Base-by-base conservation (phyloP, 2,888 invertebrate genomes). In the Melanargia galathea region DNA sequence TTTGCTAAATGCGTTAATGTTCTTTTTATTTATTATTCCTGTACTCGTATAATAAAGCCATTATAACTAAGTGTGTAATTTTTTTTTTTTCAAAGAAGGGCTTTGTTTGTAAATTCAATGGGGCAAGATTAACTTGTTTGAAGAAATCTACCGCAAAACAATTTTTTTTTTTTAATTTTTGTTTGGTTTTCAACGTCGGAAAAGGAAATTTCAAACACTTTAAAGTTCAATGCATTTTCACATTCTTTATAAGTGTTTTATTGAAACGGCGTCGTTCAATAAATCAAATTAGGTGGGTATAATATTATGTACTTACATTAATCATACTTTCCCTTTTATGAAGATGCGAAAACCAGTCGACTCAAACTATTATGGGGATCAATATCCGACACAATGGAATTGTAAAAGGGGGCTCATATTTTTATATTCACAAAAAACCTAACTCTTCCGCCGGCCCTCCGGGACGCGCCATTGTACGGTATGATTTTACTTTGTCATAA, bases 401-500 rank as follows among this genome's bases (percentile, higher is more conserved):
- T 87, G 87, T 90, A 89, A 88, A 90, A 87, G 86, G 89, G 90
- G 90, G 89, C 88, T 88, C 90, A 86, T 88, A 89, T 91, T 91
- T 90, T 90, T 83, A 89, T 89, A 90, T 90, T 90, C 90, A 88
- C 84, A 87, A 90, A 73, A 87, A 70, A 87, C 86, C 82, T 83
- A 89, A 90, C 90, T 88, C 89, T 90, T 89, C 86, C 82, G 71
- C 77, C 71, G 77, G 76, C 86, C 86, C 83, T 82, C 77, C 73
- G 67, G 70, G 70, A 67, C 49, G 70, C 68, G 62, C 74, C 59
- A 80, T 75, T 82, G 70, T 78, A 63, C 64, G 66, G 63, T 60
- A 61, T 70, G 59, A 71, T 84, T 74, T 63, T 64, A 69, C 82
- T 66, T 78, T 69, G 77, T 68, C 70, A 75, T 83, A 87, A 78